These are phyloP conservation scores for Drosophila sproati DNA, from an alignment of 1,140 invertebrate species.

Conservation along the genomic window DNA sequence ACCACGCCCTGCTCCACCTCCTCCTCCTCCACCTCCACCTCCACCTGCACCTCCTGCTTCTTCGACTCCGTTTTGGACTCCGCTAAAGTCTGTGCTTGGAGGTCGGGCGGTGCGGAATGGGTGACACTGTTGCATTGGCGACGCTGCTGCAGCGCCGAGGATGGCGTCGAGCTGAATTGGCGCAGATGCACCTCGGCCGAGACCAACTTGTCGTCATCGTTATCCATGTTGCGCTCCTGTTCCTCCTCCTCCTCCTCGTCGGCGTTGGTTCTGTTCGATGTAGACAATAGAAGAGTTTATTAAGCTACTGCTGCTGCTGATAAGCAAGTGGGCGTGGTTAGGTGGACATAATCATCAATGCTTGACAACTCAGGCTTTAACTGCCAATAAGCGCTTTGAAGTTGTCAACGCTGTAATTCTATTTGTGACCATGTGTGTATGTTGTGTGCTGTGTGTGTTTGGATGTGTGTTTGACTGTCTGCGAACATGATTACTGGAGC, in stretches of 20 bases:
- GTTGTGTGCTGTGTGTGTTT: too few species aligned
- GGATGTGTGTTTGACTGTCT: background rate
- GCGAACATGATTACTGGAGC: slow-evolving; percentile 16
- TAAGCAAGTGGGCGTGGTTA: background rate
- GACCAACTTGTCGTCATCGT: slow-evolving; percentile 75
- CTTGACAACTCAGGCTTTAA: slow-evolving; percentile 14
- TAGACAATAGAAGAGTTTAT: background rate
- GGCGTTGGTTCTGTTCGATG: slow-evolving; percentile 41
- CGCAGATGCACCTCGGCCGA: slow-evolving; percentile 76
- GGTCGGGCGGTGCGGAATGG: slow-evolving; percentile 64
- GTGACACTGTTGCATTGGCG: slow-evolving; percentile 59
- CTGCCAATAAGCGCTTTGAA: slow-evolving; percentile 64
- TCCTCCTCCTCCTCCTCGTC: slow-evolving; percentile 48
- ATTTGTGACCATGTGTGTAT: slow-evolving; percentile 1
- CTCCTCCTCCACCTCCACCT: slow-evolving; percentile 30
- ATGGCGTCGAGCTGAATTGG: slow-evolving; percentile 71
- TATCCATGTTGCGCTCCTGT: slow-evolving; percentile 72
- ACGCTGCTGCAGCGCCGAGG: slow-evolving; percentile 54
- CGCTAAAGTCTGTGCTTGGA: slow-evolving; percentile 29
- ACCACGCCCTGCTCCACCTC: slow-evolving; percentile 55
- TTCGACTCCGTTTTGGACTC: slow-evolving; percentile 13
- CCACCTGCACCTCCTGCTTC: slow-evolving; percentile 32
- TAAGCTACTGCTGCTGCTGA: background rate
- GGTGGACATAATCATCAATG: slow-evolving; percentile 8
- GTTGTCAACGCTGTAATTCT: slow-evolving; percentile 45